Percentiles rank a stretch among this genome's conserved stretches.
Conservation (phyloP, 2,113 vertebrate species). For the Burhinus oedicnemus region DNA sequence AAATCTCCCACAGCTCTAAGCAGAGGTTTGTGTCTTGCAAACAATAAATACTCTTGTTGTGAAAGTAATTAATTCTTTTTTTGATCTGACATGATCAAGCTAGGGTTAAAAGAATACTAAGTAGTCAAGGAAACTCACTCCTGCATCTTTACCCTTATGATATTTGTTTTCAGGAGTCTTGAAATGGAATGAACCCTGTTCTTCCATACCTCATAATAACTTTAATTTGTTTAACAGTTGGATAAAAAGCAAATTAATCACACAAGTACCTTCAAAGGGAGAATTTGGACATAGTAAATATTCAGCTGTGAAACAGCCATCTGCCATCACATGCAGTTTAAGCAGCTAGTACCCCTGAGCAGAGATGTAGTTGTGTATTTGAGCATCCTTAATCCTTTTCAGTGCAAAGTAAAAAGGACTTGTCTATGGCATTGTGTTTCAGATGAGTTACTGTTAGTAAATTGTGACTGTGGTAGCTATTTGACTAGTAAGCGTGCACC, state of each 20-base stretch:
- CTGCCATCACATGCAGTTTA: background rate
- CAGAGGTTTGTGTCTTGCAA: background rate
- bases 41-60: background rate
- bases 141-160: background rate
- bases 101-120: conserved; percentile 1
- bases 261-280: background rate
- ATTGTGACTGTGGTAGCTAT: background rate
- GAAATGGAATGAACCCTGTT: background rate
- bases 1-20: background rate
- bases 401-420: background rate
- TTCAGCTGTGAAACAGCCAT: background rate
- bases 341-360: background rate
- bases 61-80: background rate
- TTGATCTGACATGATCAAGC: background rate
- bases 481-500: background rate
- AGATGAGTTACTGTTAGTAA: background rate
- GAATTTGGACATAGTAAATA: background rate
- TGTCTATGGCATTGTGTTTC: background rate
- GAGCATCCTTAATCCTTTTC: background rate
- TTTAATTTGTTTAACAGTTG: conserved; percentile 43
- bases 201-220: background rate
- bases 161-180: conserved; percentile 20
- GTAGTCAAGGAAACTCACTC: conserved; percentile 23
- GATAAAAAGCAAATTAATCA: conserved; percentile 29
- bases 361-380: background rate